Evolutionary conservation across 1,140 invertebrate genomes (phyloP), one percentile per base, ranked within the genome.

Genomic region (Dryas iulia): DNA sequence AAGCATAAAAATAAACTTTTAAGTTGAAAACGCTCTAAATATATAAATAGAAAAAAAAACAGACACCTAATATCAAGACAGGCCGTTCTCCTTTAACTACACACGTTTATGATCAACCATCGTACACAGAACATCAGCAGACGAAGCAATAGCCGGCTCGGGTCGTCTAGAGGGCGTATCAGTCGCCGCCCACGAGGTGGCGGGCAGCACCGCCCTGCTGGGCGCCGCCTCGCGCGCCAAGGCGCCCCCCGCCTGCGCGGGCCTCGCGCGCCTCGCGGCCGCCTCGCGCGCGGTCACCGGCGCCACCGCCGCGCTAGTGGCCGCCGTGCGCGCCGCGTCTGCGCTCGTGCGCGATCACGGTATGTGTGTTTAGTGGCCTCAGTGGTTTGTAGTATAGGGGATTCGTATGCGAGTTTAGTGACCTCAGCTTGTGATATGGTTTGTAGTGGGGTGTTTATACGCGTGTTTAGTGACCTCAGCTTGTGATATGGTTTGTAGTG

Each of bases 141-240:
- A 99, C 91, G 97, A 97, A 90, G 96, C 98, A 11, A 96, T 99
- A 23, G 94, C 93, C 58, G 96, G 96, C 18, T 94, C 96, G 69
- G 97, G 96, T 0, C 98, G 98, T 84, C 96, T 99, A 84, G 98
- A 99, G 82, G 96, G 98, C 77, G 92, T 99, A 21, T 96, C 99
- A 64, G 99, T 98, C 3, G 98, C 98, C 24, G 98, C 98, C 18
- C 98, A 99, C 92, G 98, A 99, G 78, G 99, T 99, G 74, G 97
- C 98, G 6, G 99, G 98, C 5, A 98, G 97, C 72, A 99, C 98
- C 3, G 98, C 98, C 31, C 98, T 99, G 90, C 92, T 99, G 54
- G 98, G 99, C 18, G 98, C 99, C 11, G 97, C 98, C 0, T 98
- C 97, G 73, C 95, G 97, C 77, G 97, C 98, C 0, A 97, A 98